phyloP scores from a whole-genome alignment of 2,888 invertebrate species.

The Pristionchus entomophagus region DNA sequence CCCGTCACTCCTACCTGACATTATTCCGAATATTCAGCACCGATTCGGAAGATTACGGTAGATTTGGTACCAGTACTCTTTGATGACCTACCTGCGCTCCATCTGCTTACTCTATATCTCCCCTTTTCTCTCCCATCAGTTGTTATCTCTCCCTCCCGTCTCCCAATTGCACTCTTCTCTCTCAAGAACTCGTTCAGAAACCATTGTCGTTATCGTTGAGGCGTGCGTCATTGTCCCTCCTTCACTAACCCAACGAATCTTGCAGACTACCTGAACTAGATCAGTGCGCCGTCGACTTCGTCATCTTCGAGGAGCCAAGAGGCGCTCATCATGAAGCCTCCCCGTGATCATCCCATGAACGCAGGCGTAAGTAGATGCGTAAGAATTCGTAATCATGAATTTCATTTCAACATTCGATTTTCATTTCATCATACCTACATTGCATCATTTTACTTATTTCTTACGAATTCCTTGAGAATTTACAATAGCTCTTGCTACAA shows the following conservation, averaged over 20 bases:
- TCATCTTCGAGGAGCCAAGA: not conserved
- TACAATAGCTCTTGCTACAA: too few relatives aligned
- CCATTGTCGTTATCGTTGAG: not conserved
- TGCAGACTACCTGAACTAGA: not conserved
- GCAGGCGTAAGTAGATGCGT: not conserved
- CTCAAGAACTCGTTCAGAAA: not conserved
- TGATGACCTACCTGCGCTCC: not conserved
- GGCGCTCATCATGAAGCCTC: conserved; percentile 17
- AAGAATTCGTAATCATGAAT: too few relatives aligned
- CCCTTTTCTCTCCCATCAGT: not conserved
- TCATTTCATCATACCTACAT: not conserved
- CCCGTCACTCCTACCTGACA: not conserved
- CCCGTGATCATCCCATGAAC: conserved; percentile 10
- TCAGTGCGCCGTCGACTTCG: not conserved
- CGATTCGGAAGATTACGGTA: not conserved
- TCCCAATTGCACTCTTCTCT: conserved; percentile 28
- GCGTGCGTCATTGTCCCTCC: not conserved
- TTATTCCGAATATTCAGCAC: too few relatives aligned
- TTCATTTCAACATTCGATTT: not conserved
- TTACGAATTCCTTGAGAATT: too few relatives aligned
- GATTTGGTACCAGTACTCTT: not conserved
- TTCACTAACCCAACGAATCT: not conserved
- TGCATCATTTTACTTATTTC: too few relatives aligned
- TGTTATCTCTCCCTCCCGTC: not conserved
- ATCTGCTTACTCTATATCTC: not conserved